Percentiles rank a stretch among this genome's conserved stretches.
Evolutionary conservation across 2,113 vertebrate genomes (phyloP).

Genomic region (Nematolebias whitei): DNA sequence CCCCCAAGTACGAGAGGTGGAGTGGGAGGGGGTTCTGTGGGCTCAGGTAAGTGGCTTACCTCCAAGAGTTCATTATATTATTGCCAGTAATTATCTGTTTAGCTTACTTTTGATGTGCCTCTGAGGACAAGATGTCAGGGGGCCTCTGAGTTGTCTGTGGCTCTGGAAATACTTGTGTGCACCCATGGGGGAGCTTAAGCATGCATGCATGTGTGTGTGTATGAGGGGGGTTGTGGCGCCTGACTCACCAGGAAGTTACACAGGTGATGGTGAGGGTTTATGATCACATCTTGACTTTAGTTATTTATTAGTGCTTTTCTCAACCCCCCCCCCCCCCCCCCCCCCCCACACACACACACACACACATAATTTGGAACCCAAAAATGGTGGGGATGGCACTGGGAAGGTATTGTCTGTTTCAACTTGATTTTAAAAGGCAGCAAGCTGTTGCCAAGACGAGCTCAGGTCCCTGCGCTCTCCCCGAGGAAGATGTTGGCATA

Average conservation of each 20-base stretch:
- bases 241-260: slow-evolving; percentile 63
- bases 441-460: slow-evolving; percentile 57
- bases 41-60: slow-evolving; percentile 83
- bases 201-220: slow-evolving; percentile 1
- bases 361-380: slow-evolving; percentile 39
- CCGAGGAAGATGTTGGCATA: slow-evolving; percentile 59
- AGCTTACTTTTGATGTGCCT: slow-evolving; percentile 81
- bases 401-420: slow-evolving; percentile 43
- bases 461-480: slow-evolving; percentile 45
- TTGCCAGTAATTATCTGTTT: slow-evolving; percentile 89
- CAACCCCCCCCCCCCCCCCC: slow-evolving; percentile 18
- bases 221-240: slow-evolving; percentile 27
- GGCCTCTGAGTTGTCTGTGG: slow-evolving; percentile 68
- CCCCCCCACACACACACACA: slow-evolving; percentile 13
- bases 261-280: slow-evolving; percentile 68
- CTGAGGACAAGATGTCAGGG: slow-evolving; percentile 76
- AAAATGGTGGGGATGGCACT: slow-evolving; percentile 32
- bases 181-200: slow-evolving; percentile 17
- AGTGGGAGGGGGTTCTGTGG: slow-evolving; percentile 50
- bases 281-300: slow-evolving; percentile 67
- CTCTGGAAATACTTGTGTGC: slow-evolving; percentile 66
- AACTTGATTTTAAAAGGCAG: slow-evolving; percentile 58
- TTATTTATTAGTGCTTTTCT: slow-evolving; percentile 61
- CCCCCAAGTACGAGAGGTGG: slow-evolving; percentile 52
- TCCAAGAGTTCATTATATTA: slow-evolving; percentile 86